phyloP scores from a whole-genome alignment of 2,888 invertebrate genomes.

The Escarpia spicata region DNA sequence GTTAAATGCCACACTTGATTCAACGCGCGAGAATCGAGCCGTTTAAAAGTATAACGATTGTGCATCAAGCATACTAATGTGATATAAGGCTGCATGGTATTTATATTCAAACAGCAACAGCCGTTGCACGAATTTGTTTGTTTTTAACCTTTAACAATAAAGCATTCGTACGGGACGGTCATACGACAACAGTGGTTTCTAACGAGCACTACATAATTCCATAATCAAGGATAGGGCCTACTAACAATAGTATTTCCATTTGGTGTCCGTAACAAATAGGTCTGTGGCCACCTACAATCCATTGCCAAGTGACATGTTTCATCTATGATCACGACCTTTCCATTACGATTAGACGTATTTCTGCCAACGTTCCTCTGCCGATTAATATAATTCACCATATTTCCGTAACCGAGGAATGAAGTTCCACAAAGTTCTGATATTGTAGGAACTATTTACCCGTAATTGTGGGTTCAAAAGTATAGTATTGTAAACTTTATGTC shows the following conservation, averaged over 20 bases:
- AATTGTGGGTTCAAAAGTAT: too few relatives aligned
- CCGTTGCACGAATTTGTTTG: too few relatives aligned
- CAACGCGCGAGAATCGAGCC: background rate
- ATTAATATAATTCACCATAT: background rate
- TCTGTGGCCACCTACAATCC: background rate
- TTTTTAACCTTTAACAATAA: background rate
- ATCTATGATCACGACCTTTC: background rate
- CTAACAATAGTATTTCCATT: background rate
- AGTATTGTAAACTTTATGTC: too few relatives aligned
- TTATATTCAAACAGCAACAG: background rate
- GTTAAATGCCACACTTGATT: background rate
- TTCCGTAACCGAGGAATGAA: background rate
- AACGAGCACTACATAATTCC: background rate
- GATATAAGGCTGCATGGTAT: background rate
- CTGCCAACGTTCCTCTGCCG: background rate
- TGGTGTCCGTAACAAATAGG: background rate
- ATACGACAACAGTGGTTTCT: background rate
- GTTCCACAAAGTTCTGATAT: too few relatives aligned
- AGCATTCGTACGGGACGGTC: background rate
- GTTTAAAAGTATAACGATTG: background rate
- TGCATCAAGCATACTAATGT: background rate
- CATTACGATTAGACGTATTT: background rate
- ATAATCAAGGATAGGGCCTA: background rate
- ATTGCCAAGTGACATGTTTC: background rate
- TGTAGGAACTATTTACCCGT: too few relatives aligned